Conservation (phyloP, 2,888 invertebrate species). For the Aspidapion aeneum region DNA sequence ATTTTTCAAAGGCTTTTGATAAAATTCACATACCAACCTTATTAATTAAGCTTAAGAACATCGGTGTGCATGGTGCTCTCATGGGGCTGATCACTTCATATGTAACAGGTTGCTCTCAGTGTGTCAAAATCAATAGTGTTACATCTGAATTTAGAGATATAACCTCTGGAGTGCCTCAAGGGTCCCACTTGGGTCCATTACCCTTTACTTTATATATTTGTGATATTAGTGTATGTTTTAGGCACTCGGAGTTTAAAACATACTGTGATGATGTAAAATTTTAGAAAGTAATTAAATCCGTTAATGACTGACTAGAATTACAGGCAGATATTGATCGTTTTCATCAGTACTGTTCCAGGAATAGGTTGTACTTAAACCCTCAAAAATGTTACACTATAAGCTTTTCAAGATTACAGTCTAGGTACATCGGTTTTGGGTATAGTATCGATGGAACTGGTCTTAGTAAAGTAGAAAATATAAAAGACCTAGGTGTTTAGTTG, state of each 20-base stretch:
- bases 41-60: background rate
- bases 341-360: no score
- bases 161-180: background rate
- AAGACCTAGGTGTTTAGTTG: background rate
- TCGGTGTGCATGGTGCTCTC: no score
- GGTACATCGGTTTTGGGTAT: background rate
- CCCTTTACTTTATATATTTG: background rate
- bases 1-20: background rate
- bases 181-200: background rate
- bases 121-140: background rate
- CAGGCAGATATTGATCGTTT: no score
- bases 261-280: background rate
- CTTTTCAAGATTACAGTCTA: background rate
- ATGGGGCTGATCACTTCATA: background rate
- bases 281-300: background rate
- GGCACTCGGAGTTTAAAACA: background rate
- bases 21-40: background rate
- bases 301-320: no score
- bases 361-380: no score
- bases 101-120: background rate
- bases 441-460: background rate
- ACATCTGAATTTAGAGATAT: background rate
- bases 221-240: background rate
- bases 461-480: background rate
- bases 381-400: background rate